phyloP scores from a whole-genome alignment of 2,888 invertebrate species.

The Thereva nobilitata region DNA sequence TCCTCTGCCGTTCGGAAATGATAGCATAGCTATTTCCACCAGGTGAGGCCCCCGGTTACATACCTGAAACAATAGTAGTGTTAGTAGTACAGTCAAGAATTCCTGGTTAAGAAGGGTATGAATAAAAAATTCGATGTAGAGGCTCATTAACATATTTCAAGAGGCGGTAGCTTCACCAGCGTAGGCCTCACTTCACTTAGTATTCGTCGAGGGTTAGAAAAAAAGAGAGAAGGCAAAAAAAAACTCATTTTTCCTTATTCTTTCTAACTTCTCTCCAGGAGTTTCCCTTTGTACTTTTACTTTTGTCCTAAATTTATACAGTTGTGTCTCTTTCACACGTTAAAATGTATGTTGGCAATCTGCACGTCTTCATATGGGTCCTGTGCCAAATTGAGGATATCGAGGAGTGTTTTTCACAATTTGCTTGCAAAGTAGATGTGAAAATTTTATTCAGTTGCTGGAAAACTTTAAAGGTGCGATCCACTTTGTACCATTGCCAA shows the following conservation, averaged over 20 bases:
- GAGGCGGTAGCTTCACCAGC: background rate
- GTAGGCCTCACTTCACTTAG: conserved; percentile 7
- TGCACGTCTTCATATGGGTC: conserved; percentile 1
- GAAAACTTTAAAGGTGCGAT: conserved; percentile 20
- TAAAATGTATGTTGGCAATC: background rate
- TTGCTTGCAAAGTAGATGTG: conserved; percentile 32
- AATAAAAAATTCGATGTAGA: conserved; percentile 25
- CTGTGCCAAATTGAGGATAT: conserved; percentile 31
- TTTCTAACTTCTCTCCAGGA: conserved; percentile 1
- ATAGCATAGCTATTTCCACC: background rate
- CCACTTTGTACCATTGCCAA: background rate
- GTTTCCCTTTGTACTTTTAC: background rate
- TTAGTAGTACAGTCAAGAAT: too few species aligned
- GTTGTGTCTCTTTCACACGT: background rate
- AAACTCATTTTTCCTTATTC: conserved; percentile 11
- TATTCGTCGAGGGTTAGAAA: conserved; percentile 6
- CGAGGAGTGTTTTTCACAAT: conserved; percentile 32
- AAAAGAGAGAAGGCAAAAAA: background rate
- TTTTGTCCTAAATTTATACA: background rate
- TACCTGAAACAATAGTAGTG: too few species aligned
- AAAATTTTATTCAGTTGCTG: conserved; percentile 23
- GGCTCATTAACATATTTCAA: conserved; percentile 29
- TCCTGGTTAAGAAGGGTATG: conserved; percentile 16
- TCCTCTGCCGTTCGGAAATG: background rate
- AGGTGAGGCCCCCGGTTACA: background rate